A percentile compares a stretch with the other conserved stretches of the same genome.
These are phyloP conservation scores for Drosophila cognata DNA, from an alignment of 2,888 invertebrate genomes.

Conservation along the genomic window DNA sequence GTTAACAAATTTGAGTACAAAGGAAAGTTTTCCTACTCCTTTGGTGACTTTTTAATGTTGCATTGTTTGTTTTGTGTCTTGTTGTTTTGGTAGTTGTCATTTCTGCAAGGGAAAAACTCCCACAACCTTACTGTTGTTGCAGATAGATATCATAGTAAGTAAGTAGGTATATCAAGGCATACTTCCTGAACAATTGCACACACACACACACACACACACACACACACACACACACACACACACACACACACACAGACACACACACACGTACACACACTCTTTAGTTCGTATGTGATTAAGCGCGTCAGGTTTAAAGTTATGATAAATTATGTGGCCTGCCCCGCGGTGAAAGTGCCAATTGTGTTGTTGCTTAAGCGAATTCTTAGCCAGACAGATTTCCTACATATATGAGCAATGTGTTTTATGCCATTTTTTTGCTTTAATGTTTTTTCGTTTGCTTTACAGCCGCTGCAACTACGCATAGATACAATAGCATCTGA, in stretches of 20 bases:
- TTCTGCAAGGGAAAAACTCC: constrained; percentile 47
- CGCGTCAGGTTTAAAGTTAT: constrained; percentile 64
- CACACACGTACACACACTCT: constrained; percentile 10
- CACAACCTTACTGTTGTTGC: constrained; percentile 33
- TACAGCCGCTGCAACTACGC: constrained; percentile 46
- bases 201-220: constrained; percentile 1
- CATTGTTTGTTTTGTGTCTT: constrained; percentile 15
- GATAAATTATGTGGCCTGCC: constrained; percentile 70
- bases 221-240: constrained; percentile 10
- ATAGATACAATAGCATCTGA: constrained; percentile 22
- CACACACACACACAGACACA: background rate
- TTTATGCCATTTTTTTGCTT: constrained; percentile 5
- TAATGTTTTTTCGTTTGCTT: constrained; percentile 3
- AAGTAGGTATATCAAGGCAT: constrained; percentile 4
- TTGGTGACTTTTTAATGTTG: constrained; percentile 9
- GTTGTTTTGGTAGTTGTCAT: constrained; percentile 51
- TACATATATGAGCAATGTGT: constrained; percentile 53
- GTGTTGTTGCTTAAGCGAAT: constrained; percentile 61
- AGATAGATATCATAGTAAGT: constrained; percentile 15
- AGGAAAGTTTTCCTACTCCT: constrained; percentile 34
- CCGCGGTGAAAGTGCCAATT: constrained; percentile 75
- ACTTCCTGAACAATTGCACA: constrained; percentile 55
- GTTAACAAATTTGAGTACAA: constrained; percentile 1
- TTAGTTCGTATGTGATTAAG: constrained; percentile 36
- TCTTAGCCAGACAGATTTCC: constrained; percentile 66